Base-by-base conservation (phyloP, 2,797 vertebrate species). In the Pelobates cultripes region DNA sequence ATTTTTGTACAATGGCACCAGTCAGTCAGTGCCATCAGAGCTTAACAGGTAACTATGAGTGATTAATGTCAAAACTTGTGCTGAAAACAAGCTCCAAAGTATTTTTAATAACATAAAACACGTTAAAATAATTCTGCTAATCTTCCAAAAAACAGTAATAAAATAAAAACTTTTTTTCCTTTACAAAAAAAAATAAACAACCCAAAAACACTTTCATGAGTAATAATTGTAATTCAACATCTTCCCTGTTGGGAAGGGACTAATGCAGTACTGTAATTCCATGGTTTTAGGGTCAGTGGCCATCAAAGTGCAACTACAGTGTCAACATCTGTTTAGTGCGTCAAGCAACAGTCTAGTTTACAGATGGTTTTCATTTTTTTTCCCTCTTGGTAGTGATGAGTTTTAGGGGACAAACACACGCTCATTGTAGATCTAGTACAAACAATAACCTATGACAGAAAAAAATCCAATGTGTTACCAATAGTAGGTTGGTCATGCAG, bases 401-500 rank as follows among this genome's bases (percentile, higher is more conserved):
- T 51, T 15, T 55, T 7, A 13, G 53, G 51, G 67, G 67, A 55
- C 53, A 69, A 64, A 70, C 61, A 75, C 41, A 55, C 75, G 63
- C 43, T 78, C 7, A 17, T 40, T 45, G 53, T 43, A 47, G 64
- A 45, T 3, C 40, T 66, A 72, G 70, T 72, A 66, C 43, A 75
- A 41, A 44, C 45, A 47, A 43, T n/a, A 69, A 10, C 44, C 70
- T 69, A 80, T 14, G 3, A 78, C 51, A 51, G 43, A 73, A 42
- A 78, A 10, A 64, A 74, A 51, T 69, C 71, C 64, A 79, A 78
- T 43, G 42, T 44, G 17, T 79, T 41, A 75, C 2, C 66, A 63
- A 73, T 17, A 75, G 64, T 75, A 64, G 17, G 76, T 70, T 70
- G 45, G 63, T 70, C 71, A 79, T 79, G 72, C 76, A 66, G 72